Evolutionary conservation across 2,113 vertebrate species (phyloP), one percentile per base, ranked within the genome.

Genomic region (Psittacula cyanocephala): DNA sequence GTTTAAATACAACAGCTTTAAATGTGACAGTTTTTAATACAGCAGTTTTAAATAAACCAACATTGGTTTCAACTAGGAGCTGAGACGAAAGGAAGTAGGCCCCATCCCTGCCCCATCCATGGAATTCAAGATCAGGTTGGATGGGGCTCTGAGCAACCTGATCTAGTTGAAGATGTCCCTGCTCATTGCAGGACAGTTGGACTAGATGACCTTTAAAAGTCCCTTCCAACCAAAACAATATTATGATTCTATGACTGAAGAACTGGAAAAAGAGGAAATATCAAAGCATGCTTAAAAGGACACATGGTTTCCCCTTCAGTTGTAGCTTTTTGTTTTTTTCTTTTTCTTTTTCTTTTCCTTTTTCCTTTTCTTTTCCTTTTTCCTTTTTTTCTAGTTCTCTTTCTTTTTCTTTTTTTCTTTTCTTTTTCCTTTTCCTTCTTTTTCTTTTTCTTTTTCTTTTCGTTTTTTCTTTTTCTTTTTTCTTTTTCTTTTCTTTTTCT

Each of bases 171-270:
- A 85, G 12, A 5, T 47, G 10, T 9, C 29, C 19, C 6, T 88
- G 20, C 22, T 53, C 0, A 19, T 18, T 60, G 18, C 10, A 55
- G 49, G 5, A 9, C 3, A 5, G 0, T 46, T 47, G 19, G 18
- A 33, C 7, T 27, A 33, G 7, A 9, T 12, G 20, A 11, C 7
- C 8, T 52, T 67, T 12, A 28, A 83, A 47, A 3, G 18, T 19
- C 17, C 20, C 10, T 71, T 87, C 50, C 0, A 2, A 69, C 5
- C 9, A 22, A 49, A 53, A 90, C 0, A 9, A 8, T 47, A 59
- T 8, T 47, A 29, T 17, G 8, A 43, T 29, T 47, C 7, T 52
- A 14, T 69, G 25, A 65, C 1, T 25, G 33, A 79, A 63, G 44
- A 88, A 62, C 4, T 24, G 12, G 7, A 27, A 91, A 43, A 89